Conservation (phyloP, 1,140 invertebrate genomes). For the Dendroctonus ponderosae region DNA sequence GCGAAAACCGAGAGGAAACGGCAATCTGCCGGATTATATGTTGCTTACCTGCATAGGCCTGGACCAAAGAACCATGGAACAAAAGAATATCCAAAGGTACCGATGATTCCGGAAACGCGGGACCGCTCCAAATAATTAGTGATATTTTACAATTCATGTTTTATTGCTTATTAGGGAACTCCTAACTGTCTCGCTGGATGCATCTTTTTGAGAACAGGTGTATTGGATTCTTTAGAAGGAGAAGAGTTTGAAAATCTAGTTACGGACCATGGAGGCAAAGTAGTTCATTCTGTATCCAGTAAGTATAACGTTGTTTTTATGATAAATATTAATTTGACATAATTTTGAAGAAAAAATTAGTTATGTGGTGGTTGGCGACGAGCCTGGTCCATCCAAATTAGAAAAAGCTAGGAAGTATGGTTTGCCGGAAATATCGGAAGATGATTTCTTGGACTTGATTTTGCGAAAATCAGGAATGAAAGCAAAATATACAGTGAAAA, state of each 20-base stretch:
- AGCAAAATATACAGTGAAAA: constrained; percentile 37
- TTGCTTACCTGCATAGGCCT: constrained; percentile 70
- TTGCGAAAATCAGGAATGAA: constrained; percentile 55
- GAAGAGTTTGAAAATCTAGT: constrained; percentile 76
- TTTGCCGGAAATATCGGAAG: constrained; percentile 75
- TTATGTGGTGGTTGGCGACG: constrained; percentile 80
- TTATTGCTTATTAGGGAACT: constrained; percentile 59
- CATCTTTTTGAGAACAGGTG: constrained; percentile 83
- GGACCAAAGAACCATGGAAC: constrained; percentile 76
- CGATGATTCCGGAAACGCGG: not conserved
- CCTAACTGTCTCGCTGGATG: constrained; percentile 72
- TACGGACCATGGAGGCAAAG: constrained; percentile 76
- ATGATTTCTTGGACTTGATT: constrained; percentile 81
- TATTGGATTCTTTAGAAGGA: constrained; percentile 83
- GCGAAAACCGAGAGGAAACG: constrained; percentile 64
- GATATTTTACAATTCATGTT: not conserved
- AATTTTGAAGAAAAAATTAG: constrained; percentile 60
- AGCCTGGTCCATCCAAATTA: constrained; percentile 81
- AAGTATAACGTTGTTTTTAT: constrained; percentile 28
- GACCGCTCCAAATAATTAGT: too few relatives aligned
- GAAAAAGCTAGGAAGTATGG: constrained; percentile 71
- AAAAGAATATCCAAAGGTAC: constrained; percentile 78
- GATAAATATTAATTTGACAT: constrained; percentile 20
- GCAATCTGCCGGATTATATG: constrained; percentile 62
- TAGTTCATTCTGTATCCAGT: constrained; percentile 72